Conservation (phyloP, 2,113 vertebrate genomes). For the Planiliza haematocheilus region DNA sequence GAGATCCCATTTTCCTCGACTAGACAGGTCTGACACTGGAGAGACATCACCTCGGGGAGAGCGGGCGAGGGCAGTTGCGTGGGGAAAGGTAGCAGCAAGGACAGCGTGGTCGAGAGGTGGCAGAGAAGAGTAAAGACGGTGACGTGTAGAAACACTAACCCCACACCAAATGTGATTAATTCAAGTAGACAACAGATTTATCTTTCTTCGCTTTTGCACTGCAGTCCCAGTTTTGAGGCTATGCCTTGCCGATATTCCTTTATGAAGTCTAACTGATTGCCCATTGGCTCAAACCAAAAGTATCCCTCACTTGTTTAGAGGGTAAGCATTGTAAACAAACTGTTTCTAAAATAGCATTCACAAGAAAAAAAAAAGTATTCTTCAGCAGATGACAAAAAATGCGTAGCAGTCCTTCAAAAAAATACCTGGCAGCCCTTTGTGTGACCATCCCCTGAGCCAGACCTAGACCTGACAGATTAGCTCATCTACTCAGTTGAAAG, state of each 20-base stretch:
- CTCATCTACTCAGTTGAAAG: constrained; percentile 18
- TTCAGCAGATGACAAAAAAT: constrained; percentile 6
- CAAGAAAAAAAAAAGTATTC: background rate
- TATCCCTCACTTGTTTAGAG: background rate
- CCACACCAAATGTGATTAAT: background rate
- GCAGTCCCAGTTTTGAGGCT: constrained; percentile 1
- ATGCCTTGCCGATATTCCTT: background rate
- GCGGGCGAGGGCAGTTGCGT: constrained; percentile 21
- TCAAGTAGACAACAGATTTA: background rate
- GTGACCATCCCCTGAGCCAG: constrained; percentile 29
- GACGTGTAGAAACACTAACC: constrained; percentile 1
- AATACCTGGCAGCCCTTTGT: constrained; percentile 26
- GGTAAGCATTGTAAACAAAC: constrained; percentile 5
- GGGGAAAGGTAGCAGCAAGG: constrained; percentile 54
- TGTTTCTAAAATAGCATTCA: background rate
- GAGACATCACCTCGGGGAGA: constrained; percentile 41
- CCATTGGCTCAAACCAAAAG: background rate
- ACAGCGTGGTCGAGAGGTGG: constrained; percentile 33
- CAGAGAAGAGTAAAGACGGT: background rate
- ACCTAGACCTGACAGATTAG: constrained; percentile 37
- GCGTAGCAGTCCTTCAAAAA: background rate
- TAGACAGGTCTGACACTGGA: constrained; percentile 53
- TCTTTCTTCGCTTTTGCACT: background rate
- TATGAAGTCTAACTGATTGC: background rate
- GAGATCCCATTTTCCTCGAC: constrained; percentile 50